Evolutionary conservation across 2,888 invertebrate genomes (phyloP), one percentile per base, ranked within the genome.

Genomic region (Ischnura elegans): DNA sequence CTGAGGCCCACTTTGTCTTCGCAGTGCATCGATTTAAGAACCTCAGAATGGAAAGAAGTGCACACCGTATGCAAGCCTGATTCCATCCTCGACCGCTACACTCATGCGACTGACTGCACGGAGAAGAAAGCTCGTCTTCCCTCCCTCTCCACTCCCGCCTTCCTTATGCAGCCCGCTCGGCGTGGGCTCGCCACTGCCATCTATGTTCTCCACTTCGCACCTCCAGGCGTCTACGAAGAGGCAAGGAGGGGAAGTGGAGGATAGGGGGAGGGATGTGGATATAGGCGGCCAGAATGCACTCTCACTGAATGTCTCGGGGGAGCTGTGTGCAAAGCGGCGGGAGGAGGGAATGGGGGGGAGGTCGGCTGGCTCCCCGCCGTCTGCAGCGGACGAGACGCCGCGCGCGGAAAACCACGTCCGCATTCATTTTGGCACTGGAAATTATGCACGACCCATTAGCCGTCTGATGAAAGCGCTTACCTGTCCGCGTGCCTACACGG

Each of bases 121-220:
- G 51, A 51, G 51, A 51, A 51, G 51, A 51, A 51, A 51, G 16
- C 13, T 25, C 61, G 3, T n/a, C n/a, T n/a, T 10, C n/a, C n/a
- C n/a, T 25, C 61, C n/a, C 61, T 4, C n/a, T 10, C n/a, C n/a
- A 8, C 29, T 76, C 66, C 10, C 76, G 76, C 76, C 76, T 76
- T 29, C 10, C 36, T 76, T 76, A 76, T 76, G 76, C 76, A 76
- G 76, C 76, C 76, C 76, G 76, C 76, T 76, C 76, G 76, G 76
- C 76, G 36, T 76, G 25, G 6, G 29, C 36, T 36, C 76, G 36
- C 76, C 76, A 76, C 76, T 76, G 76, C 76, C 76, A 76, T 76
- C 76, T 76, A 76, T 76, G 76, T 76, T 36, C 76, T 36, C 36
- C 76, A 76, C 76, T 76, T 76, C 76, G 76, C 76, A 76, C 76